Conservation (phyloP, 92 coral and sea anemone species). For the Epizoanthus scotinus region DNA sequence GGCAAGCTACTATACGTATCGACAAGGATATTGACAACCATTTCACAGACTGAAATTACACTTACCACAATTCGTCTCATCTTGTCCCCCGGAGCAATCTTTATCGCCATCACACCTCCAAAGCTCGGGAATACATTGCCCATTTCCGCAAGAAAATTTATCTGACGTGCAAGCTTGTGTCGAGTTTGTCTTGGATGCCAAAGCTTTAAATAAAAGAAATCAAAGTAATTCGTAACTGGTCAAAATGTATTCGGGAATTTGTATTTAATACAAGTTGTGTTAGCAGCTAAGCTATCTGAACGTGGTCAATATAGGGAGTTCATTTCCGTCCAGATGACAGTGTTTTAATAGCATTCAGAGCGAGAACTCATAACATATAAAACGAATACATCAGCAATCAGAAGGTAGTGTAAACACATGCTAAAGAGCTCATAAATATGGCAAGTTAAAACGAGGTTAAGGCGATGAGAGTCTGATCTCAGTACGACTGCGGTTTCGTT, state of each 20-base stretch:
- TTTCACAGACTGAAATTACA: not conserved
- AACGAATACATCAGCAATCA: not conserved
- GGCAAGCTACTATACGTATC: not conserved
- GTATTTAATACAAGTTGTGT: not conserved
- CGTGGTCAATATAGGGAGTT: not conserved
- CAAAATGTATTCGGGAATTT: not conserved
- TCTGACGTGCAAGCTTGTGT: conserved; percentile 18
- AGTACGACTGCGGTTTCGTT: too few species aligned
- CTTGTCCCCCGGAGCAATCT: conserved; percentile 38
- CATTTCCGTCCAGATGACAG: conserved; percentile 19
- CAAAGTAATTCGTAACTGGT: not conserved
- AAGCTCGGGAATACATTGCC: conserved; percentile 32
- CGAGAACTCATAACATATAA: conserved; percentile 8
- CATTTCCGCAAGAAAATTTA: conserved; percentile 36
- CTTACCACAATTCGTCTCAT: conserved; percentile 30
- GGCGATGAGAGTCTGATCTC: too few species aligned
- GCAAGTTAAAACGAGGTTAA: not conserved
- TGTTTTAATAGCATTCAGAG: not conserved
- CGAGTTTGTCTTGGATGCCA: not conserved
- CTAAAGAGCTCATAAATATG: not conserved
- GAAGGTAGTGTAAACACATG: conserved; percentile 7
- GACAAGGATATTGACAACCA: not conserved
- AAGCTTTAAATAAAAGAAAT: conserved; percentile 6
- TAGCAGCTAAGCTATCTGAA: not conserved
- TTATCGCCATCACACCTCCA: conserved; percentile 39